Evolutionary conservation across 2,797 vertebrate species (phyloP), one percentile per base, ranked within the genome.

Genomic region (Brotula barbata): DNA sequence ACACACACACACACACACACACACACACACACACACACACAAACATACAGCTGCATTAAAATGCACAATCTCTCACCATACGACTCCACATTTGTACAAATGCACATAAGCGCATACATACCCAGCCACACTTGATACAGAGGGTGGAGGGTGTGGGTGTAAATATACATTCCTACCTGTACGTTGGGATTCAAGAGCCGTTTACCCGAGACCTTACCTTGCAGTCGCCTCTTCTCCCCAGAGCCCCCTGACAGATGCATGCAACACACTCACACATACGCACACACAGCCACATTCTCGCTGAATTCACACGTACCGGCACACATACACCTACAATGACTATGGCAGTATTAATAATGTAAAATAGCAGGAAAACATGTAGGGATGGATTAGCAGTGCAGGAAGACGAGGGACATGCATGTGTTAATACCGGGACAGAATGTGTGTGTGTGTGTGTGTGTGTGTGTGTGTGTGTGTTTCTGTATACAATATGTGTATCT

Each of bases 151-250:
- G 13, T 45, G 66, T 73, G 62, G 54, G 59, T 23, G 17, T 60
- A 75, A 60, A 75, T 67, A 75, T 54, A 75, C 63, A 73, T 70
- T 90, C 92, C 90, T 92, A 93, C 91, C 92, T 93, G 88, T 64
- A 68, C 23, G 65, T 87, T 89, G 82, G 79, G 82, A 85, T 87
- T 89, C 83, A 77, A 80, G 86, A 85, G 87, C 81, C 83, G 74
- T 75, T 87, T 80, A 84, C 82, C 90, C 90, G 84, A 78, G 67
- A 79, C 92, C 92, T 92, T 92, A 93, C 92, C 92, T 89, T 68
- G 71, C 64, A 71, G 78, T 79, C 42, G 85, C 77, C 81, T 82
- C 81, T 75, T 85, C 77, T 84, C 75, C 85, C 85, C 61, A 70
- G 85, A 83, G 84, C 82, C 86, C 88, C 85, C 77, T 59, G 58